Percentiles rank a stretch among this genome's conserved stretches.
Conservation (phyloP, 1,140 invertebrate species). For the Cardiocondyla obscurior region DNA sequence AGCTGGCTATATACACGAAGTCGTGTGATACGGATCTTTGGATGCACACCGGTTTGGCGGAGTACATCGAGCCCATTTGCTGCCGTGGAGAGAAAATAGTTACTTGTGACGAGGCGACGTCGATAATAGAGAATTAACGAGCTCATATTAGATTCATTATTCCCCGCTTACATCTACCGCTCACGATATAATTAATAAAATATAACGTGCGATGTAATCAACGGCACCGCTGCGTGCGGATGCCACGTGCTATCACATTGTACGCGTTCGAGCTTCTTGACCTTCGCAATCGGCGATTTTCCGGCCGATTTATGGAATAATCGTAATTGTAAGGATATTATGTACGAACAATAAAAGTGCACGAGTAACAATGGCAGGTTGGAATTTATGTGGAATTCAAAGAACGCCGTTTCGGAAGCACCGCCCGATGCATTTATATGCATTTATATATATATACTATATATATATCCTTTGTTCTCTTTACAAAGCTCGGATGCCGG, state of each 20-base stretch:
- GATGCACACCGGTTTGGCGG: slow-evolving; percentile 64
- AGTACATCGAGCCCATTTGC: slow-evolving; percentile 64
- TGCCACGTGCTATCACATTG: not conserved
- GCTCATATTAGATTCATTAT: slow-evolving; percentile 15
- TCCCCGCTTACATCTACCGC: not conserved
- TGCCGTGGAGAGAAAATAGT: slow-evolving; percentile 64
- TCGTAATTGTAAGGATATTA: not conserved
- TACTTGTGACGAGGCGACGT: slow-evolving; percentile 21
- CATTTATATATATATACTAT: too few relatives aligned
- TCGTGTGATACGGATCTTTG: slow-evolving; percentile 57
- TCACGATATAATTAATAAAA: not conserved
- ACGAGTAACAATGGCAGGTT: not conserved
- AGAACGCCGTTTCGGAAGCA: slow-evolving; percentile 13
- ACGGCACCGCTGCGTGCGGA: not conserved
- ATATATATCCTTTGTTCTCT: slow-evolving; percentile 33
- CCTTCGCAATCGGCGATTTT: not conserved
- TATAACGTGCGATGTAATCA: not conserved
- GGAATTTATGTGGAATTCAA: slow-evolving; percentile 37
- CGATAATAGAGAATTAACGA: slow-evolving; percentile 42
- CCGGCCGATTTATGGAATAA: not conserved
- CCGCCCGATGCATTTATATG: slow-evolving; percentile 10
- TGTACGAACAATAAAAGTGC: not conserved
- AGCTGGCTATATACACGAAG: slow-evolving; percentile 64
- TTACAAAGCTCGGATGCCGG: slow-evolving; percentile 27
- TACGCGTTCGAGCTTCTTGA: not conserved